Evolutionary conservation across 2,888 invertebrate species (phyloP).

Genomic region (Hydroisotoma schaefferi): DNA sequence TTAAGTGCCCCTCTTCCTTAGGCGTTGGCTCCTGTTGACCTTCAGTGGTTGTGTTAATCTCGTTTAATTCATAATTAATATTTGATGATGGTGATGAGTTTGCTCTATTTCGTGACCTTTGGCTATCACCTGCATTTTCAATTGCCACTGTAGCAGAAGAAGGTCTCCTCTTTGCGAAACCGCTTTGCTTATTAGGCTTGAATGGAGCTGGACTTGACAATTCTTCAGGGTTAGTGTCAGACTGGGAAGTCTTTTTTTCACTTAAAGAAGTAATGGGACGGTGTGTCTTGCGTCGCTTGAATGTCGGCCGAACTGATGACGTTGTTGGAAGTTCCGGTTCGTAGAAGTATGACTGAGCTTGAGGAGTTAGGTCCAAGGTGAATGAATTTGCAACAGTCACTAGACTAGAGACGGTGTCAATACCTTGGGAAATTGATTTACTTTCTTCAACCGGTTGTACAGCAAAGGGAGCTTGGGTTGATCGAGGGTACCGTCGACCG

Average conservation of each 20-base stretch:
- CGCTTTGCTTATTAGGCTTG: constrained; percentile 8
- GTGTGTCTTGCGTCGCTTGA: constrained; percentile 9
- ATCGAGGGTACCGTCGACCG: neutral
- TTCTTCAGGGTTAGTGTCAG: neutral
- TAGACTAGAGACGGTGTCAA: neutral
- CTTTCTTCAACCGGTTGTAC: neutral
- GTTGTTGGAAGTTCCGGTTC: constrained; percentile 7
- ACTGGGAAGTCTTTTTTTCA: neutral
- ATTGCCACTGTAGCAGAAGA: too few relatives aligned
- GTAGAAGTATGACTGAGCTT: constrained; percentile 11
- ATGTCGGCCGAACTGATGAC: neutral
- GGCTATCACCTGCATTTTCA: too few relatives aligned
- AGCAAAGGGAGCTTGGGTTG: neutral
- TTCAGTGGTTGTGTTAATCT: constrained; percentile 3
- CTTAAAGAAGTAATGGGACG: neutral
- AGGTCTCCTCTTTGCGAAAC: constrained; percentile 10
- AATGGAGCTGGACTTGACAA: neutral
- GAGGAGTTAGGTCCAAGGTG: constrained; percentile 1
- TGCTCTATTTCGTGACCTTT: constrained; percentile 1
- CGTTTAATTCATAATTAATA: neutral
- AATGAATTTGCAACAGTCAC: neutral
- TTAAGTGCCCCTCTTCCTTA: too few relatives aligned
- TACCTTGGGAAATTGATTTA: too few relatives aligned
- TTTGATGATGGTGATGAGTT: neutral
- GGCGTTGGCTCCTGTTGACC: constrained; percentile 3